Conservation (phyloP, 2,888 invertebrate species). For the Phyllotreta striolata region DNA sequence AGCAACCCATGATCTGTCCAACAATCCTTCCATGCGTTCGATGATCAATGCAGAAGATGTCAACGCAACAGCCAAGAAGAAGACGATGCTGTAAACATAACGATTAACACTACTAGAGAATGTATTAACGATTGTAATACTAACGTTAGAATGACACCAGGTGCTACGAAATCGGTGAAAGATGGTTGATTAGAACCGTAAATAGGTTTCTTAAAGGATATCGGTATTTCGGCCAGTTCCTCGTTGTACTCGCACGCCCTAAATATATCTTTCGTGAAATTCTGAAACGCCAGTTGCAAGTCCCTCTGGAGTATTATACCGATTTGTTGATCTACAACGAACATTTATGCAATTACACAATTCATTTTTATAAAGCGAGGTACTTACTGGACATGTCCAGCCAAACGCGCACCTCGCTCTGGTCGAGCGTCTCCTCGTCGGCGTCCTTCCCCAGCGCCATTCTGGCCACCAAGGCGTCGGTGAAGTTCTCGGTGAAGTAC, state of each 20-base stretch:
- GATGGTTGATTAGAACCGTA: conserved; percentile 90
- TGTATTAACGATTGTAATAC: conserved; percentile 52
- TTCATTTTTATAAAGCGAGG: no score
- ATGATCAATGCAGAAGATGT: conserved; percentile 92
- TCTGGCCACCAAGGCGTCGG: conserved; percentile 83
- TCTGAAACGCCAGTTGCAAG: conserved; percentile 84
- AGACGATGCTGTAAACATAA: conserved; percentile 78
- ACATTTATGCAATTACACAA: no score
- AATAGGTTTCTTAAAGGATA: conserved; percentile 87
- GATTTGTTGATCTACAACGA: conserved; percentile 96
- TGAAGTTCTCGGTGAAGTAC: conserved; percentile 89
- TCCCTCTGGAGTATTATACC: conserved; percentile 88
- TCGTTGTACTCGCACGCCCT: conserved; percentile 80
- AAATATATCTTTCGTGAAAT: conserved; percentile 81
- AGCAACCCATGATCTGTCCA: conserved; percentile 94
- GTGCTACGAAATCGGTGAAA: conserved; percentile 96
- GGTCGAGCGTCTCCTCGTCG: conserved; percentile 85
- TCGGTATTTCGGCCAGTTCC: conserved; percentile 86
- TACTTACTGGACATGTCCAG: conserved; percentile 87
- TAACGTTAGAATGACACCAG: conserved; percentile 93
- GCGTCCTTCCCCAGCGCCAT: conserved; percentile 82
- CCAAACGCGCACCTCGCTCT: conserved; percentile 88
- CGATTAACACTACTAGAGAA: neutral
- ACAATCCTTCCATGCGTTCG: conserved; percentile 88
- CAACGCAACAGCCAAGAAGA: conserved; percentile 93